These are phyloP conservation scores for Gadopsis bispinosus DNA, from an alignment of 2,797 vertebrate species.

Conservation along the genomic window DNA sequence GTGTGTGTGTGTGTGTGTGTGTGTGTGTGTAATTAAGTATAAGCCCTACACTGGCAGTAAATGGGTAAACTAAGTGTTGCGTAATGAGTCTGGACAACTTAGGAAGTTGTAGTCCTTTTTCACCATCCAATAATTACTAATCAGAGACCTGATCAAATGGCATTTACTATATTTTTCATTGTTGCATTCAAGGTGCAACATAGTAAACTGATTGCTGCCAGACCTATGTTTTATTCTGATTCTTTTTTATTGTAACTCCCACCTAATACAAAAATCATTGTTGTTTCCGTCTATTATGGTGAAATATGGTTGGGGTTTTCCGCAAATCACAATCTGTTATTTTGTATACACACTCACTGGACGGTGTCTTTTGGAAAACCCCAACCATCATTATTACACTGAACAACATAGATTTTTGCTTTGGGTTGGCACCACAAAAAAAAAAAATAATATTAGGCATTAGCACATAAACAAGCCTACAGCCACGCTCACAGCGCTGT, in stretches of 20 bases:
- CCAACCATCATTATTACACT: not conserved
- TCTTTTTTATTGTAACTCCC: not conserved
- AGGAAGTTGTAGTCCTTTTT: slow-evolving; percentile 39
- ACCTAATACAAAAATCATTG: not conserved
- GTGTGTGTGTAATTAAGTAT: slow-evolving; percentile 65
- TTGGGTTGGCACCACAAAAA: not conserved
- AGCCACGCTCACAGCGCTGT: not conserved
- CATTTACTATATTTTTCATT: not conserved
- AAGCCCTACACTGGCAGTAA: slow-evolving; percentile 64
- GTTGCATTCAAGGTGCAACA: not conserved
- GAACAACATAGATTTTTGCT: not conserved
- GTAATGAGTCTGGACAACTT: slow-evolving; percentile 54
- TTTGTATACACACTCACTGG: slow-evolving; percentile 16
- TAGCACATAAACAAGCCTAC: not conserved
- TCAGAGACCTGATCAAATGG: slow-evolving; percentile 33
- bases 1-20: slow-evolving; percentile 20
- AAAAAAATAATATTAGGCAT: not conserved
- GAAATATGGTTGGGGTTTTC: slow-evolving; percentile 10
- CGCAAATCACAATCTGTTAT: not conserved
- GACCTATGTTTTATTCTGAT: not conserved
- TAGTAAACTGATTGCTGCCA: not conserved
- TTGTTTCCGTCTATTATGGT: not conserved
- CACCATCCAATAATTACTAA: slow-evolving; percentile 38
- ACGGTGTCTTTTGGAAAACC: slow-evolving; percentile 20
- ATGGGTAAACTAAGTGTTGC: slow-evolving; percentile 53